Conservation (phyloP, 2,888 invertebrate species). For the Pediacus dermestoides region DNA sequence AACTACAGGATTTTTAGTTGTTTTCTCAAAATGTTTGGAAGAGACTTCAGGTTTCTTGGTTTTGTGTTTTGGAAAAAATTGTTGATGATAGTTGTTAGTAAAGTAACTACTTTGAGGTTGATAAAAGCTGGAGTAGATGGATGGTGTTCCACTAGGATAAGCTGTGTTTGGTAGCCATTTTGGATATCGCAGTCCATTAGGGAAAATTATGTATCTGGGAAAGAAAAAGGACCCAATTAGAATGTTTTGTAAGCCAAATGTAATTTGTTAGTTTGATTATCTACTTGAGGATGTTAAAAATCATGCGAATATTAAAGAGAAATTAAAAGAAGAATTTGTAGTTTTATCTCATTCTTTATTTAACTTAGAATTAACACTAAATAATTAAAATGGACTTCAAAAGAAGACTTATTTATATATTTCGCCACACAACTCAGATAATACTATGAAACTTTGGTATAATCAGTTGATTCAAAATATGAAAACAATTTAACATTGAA, state of each 20-base stretch:
- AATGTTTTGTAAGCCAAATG: no score
- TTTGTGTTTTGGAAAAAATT: conserved; percentile 8
- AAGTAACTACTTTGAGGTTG: no score
- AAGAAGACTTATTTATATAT: conserved; percentile 19
- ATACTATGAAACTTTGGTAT: no score
- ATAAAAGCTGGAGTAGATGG: conserved; percentile 6
- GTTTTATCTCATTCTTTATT: no score
- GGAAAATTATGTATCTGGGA: conserved; percentile 18
- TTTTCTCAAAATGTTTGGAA: conserved; percentile 1
- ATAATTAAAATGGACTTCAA: conserved; percentile 16
- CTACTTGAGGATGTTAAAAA: no score
- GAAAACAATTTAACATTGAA: conserved; percentile 16
- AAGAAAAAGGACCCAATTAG: no score
- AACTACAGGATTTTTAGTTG: conserved; percentile 14
- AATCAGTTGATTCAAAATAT: neutral
- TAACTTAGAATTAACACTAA: no score
- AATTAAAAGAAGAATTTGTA: no score
- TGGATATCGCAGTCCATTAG: conserved; percentile 29
- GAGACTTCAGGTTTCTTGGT: conserved; percentile 5
- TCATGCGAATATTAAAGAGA: no score
- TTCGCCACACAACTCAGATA: no score
- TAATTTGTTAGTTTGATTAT: no score
- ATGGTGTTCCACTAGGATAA: conserved; percentile 12
- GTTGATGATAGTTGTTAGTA: no score
- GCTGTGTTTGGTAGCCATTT: conserved; percentile 28